Evolutionary conservation across 2,797 vertebrate species (phyloP).

Genomic region (Artibeus lituratus): DNA sequence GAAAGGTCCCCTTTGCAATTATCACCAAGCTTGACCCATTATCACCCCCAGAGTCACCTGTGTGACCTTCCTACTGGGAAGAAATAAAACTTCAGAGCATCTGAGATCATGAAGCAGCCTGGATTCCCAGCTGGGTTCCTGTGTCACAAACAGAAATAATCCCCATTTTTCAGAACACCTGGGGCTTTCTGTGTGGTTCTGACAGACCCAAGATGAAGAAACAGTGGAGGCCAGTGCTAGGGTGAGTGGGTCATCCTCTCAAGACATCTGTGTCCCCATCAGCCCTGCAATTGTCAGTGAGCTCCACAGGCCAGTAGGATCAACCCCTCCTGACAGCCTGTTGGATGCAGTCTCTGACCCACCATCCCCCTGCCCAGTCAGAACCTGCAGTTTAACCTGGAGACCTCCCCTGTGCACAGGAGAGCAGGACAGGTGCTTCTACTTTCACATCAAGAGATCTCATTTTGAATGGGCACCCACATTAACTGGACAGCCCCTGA

Average conservation of each 20-base stretch:
- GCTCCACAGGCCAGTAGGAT: too few species aligned
- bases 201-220: background rate
- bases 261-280: background rate
- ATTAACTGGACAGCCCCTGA: too few species aligned
- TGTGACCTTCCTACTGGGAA: background rate
- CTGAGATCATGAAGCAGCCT: background rate
- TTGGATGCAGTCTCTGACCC: too few species aligned
- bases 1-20: background rate
- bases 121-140: background rate
- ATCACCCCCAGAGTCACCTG: too few species aligned
- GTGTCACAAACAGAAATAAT: background rate
- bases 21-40: background rate
- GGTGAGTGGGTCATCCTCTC: fast-evolving
- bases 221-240: background rate
- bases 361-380: too few species aligned
- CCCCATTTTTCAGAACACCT: too few species aligned
- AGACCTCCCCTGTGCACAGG: too few species aligned
- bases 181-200: background rate
- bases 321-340: too few species aligned
- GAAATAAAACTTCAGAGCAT: background rate
- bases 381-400: too few species aligned
- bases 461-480: too few species aligned
- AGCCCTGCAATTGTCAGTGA: background rate
- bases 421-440: too few species aligned
- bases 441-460: too few species aligned